These are phyloP conservation scores for Eufriesea mexicana DNA, from an alignment of 1,140 invertebrate species.

Conservation along the genomic window DNA sequence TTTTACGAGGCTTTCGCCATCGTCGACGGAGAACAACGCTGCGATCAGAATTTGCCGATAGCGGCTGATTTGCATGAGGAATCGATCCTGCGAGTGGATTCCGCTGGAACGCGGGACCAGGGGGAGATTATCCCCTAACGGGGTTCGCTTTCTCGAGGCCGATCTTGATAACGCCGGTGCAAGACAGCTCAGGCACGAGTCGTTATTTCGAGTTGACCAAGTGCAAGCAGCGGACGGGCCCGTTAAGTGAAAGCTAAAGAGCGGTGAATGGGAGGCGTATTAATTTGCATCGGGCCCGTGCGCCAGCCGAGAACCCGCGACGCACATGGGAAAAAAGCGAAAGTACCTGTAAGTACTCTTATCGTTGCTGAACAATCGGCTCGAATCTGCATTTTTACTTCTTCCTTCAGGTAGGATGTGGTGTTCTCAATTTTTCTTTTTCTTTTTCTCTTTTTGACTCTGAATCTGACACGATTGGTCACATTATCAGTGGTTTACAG, in stretches of 20 bases:
- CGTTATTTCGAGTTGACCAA: conserved; percentile 21
- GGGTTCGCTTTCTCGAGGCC: conserved; percentile 6
- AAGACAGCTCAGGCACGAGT: too few species aligned
- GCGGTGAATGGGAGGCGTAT: neutral
- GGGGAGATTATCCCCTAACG: conserved; percentile 7
- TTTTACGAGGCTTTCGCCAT: neutral
- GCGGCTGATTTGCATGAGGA: conserved; percentile 7
- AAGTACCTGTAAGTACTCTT: neutral
- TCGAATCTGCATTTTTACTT: too few species aligned
- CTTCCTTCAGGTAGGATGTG: too few species aligned
- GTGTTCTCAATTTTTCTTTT: too few species aligned
- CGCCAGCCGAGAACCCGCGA: neutral
- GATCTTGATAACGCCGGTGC: conserved; percentile 3
- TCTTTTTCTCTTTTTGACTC: too few species aligned
- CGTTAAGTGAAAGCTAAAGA: conserved; percentile 21
- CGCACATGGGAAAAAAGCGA: conserved; percentile 15
- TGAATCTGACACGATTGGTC: too few species aligned
- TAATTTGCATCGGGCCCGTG: neutral
- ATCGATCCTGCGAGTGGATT: conserved; percentile 2
- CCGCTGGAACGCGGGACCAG: neutral
- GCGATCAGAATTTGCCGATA: conserved; percentile 4
- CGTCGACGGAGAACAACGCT: neutral
- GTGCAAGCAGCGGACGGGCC: neutral
- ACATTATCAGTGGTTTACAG: too few species aligned
- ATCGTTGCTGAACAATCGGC: neutral